Conservation (phyloP, 1,140 invertebrate species). For the Lepidurus arcticus region DNA sequence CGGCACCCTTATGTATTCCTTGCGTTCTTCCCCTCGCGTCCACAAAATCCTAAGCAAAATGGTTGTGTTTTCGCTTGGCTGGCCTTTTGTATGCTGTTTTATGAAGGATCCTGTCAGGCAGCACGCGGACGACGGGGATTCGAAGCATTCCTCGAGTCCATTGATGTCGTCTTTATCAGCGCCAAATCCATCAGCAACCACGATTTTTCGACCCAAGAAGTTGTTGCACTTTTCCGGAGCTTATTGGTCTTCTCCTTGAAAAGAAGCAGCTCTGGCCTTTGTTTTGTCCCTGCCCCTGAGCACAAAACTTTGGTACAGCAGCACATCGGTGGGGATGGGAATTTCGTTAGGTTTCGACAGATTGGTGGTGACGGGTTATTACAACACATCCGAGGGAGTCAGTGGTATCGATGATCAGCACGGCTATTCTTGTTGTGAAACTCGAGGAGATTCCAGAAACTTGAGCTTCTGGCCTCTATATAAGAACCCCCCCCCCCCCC, state of each 20-base stretch:
- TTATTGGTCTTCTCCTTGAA: neutral
- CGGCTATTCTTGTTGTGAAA: conserved; percentile 12
- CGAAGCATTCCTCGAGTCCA: conserved; percentile 8
- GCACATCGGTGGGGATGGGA: conserved; percentile 11
- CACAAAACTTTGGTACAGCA: neutral
- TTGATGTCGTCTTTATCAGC: conserved; percentile 5
- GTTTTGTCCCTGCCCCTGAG: neutral
- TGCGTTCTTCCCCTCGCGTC: neutral
- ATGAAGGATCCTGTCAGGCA: conserved; percentile 1
- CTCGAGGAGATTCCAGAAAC: neutral
- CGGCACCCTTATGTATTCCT: neutral
- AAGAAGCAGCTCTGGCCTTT: neutral
- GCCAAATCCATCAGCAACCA: neutral
- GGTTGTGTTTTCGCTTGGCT: conserved; percentile 20
- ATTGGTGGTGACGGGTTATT: conserved; percentile 18
- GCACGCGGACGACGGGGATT: conserved; percentile 15
- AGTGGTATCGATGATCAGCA: conserved; percentile 2
- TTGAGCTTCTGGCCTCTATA: neutral
- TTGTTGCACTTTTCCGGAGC: neutral
- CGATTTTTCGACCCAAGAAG: neutral
- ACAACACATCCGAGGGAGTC: conserved; percentile 9
- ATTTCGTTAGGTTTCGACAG: conserved; percentile 1
- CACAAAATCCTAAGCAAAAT: conserved; percentile 9
- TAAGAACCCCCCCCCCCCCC: neutral
- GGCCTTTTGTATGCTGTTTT: neutral